phyloP scores from a whole-genome alignment of 2,888 invertebrate species.

The Pasiphila rectangulata region DNA sequence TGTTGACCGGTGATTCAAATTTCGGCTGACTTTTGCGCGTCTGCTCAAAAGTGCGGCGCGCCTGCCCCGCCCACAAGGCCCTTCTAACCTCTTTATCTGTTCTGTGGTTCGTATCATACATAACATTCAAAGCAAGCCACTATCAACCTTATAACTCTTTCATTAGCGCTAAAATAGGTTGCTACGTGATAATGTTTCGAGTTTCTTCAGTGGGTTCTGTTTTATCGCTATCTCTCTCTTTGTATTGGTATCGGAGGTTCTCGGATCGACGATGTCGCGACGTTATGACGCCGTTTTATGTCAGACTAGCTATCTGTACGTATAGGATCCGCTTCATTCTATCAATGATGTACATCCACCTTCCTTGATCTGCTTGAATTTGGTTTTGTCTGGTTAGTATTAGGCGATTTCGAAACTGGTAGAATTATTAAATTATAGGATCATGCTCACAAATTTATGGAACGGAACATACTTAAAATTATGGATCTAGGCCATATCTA shows the following conservation, averaged over 20 bases:
- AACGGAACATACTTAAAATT: too few relatives aligned
- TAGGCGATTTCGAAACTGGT: too few relatives aligned
- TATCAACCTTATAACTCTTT: slow-evolving; percentile 16
- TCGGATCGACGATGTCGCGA: slow-evolving; percentile 7
- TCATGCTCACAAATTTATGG: too few relatives aligned
- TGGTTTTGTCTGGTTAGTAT: too few relatives aligned
- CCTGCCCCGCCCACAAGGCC: too few relatives aligned
- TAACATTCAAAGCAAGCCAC: slow-evolving; percentile 9
- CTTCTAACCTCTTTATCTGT: too few relatives aligned
- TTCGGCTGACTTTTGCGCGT: too few relatives aligned
- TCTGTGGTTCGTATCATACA: slow-evolving; percentile 12
- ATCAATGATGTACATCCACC: background rate
- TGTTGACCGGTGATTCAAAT: too few relatives aligned
- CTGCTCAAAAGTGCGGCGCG: too few relatives aligned
- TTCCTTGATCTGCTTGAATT: too few relatives aligned
- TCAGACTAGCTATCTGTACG: background rate
- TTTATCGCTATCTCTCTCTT: slow-evolving; percentile 49
- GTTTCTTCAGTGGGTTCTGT: slow-evolving; percentile 31
- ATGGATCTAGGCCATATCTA: too few relatives aligned
- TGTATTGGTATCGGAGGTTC: slow-evolving; percentile 24
- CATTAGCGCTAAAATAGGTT: slow-evolving; percentile 20
- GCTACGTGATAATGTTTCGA: slow-evolving; percentile 14
- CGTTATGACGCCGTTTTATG: slow-evolving; percentile 1
- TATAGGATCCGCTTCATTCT: background rate
- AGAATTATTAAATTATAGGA: too few relatives aligned